phyloP scores from a whole-genome alignment of 1,140 invertebrate genomes.

The Atta cephalotes region DNA sequence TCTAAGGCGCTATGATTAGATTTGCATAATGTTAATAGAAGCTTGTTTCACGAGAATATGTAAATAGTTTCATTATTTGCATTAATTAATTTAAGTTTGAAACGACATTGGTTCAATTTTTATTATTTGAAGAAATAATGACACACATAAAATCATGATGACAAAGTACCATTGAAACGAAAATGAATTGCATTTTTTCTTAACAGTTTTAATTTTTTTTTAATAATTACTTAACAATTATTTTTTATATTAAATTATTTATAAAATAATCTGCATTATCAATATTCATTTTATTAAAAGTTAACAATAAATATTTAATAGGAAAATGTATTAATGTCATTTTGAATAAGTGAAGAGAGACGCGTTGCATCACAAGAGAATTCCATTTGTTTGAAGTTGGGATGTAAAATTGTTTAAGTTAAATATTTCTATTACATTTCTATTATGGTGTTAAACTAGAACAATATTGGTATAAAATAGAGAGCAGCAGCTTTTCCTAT shows the following conservation, averaged over 20 bases:
- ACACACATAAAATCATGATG: not conserved
- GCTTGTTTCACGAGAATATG: not conserved
- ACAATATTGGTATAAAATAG: not conserved
- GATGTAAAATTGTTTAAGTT: not conserved
- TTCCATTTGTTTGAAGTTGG: not conserved
- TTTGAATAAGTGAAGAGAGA: not conserved
- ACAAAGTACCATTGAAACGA: no score
- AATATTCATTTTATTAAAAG: not conserved
- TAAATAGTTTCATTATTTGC: not conserved
- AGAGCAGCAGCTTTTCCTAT: not conserved
- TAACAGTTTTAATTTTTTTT: no score
- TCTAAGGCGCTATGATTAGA: not conserved
- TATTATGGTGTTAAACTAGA: not conserved
- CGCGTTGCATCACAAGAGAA: not conserved
- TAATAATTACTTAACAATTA: no score
- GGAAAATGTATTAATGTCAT: not conserved
- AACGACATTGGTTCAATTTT: not conserved
- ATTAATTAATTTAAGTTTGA: not conserved
- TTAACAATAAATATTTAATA: slow-evolving; percentile 2
- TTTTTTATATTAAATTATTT: no score
- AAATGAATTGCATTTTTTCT: no score
- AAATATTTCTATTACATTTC: slow-evolving; percentile 46
- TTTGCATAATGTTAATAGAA: not conserved
- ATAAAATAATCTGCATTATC: no score
- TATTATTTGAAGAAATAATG: not conserved